Conservation (phyloP, 1,140 invertebrate genomes). For the Idris sp. region DNA sequence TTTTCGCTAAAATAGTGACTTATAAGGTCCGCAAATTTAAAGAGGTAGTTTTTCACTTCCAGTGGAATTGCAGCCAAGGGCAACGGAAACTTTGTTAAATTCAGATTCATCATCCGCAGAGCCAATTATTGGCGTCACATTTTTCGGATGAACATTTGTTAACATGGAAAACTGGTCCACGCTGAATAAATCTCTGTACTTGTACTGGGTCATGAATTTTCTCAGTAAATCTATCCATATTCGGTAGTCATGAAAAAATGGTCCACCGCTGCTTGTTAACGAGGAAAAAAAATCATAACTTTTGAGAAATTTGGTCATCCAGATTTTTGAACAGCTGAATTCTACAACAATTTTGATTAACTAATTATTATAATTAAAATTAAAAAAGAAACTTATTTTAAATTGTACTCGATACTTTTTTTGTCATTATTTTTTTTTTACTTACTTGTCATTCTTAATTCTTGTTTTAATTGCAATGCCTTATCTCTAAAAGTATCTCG, state of each 20-base stretch:
- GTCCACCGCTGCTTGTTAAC: conserved; percentile 50
- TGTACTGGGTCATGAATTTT: conserved; percentile 61
- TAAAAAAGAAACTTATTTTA: not conserved
- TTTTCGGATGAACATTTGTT: conserved; percentile 42
- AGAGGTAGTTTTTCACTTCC: conserved; percentile 67
- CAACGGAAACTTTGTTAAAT: conserved; percentile 38
- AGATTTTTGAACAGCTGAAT: conserved; percentile 67
- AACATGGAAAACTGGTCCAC: conserved; percentile 68
- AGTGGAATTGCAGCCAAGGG: conserved; percentile 66
- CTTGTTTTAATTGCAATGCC: conserved; percentile 60
- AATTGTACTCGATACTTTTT: too few species aligned
- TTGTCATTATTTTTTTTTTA: too few species aligned
- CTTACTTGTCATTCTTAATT: too few species aligned
- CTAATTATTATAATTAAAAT: too few species aligned
- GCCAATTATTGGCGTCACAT: not conserved
- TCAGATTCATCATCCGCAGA: not conserved
- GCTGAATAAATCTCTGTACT: conserved; percentile 65
- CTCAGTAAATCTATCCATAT: conserved; percentile 67
- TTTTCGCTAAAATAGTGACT: too few species aligned
- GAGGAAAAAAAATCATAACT: conserved; percentile 60
- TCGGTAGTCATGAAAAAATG: conserved; percentile 65
- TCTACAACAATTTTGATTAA: conserved; percentile 47
- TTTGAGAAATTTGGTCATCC: conserved; percentile 68
- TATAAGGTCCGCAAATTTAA: conserved; percentile 64
- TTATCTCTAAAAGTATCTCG: conserved; percentile 57